These are phyloP conservation scores for Cliona cf. orientalis DNA, from an alignment of 37 sponge, comb jelly and placozoan genomes.

Conservation along the genomic window DNA sequence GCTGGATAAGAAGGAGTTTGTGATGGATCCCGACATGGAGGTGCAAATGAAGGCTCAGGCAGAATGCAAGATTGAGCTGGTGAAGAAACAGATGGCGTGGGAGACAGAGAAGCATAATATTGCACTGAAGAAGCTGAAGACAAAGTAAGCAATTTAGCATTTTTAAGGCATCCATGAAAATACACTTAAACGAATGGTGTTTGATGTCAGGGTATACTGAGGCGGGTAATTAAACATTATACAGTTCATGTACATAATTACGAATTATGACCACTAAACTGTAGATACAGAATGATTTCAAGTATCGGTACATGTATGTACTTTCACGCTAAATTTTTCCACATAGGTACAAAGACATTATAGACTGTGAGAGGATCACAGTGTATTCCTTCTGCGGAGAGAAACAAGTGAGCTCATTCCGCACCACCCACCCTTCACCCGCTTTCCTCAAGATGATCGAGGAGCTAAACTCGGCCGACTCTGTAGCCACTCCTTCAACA, in stretches of 20 bases:
- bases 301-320: too few relatives aligned
- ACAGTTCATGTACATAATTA: too few relatives aligned
- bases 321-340: neutral
- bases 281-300: too few relatives aligned
- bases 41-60: constrained; percentile 39
- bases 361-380: constrained; percentile 82
- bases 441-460: constrained; percentile 50
- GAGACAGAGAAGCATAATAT: constrained; percentile 84
- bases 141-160: constrained; percentile 30
- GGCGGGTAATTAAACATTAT: too few relatives aligned
- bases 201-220: too few relatives aligned
- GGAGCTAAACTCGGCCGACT: neutral
- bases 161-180: neutral
- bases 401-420: constrained; percentile 60
- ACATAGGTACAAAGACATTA: constrained; percentile 79
- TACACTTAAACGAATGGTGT: neutral
- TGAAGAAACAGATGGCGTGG: constrained; percentile 90
- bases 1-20: constrained; percentile 73
- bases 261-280: too few relatives aligned
- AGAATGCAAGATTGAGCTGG: constrained; percentile 58
- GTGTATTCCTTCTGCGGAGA: constrained; percentile 60
- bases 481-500: constrained; percentile 16
- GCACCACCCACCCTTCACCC: constrained; percentile 51
- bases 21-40: constrained; percentile 91
- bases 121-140: constrained; percentile 71